Evolutionary conservation across 2,797 vertebrate species (phyloP), one percentile per base, ranked within the genome.

Genomic region (Taenioides sp.): DNA sequence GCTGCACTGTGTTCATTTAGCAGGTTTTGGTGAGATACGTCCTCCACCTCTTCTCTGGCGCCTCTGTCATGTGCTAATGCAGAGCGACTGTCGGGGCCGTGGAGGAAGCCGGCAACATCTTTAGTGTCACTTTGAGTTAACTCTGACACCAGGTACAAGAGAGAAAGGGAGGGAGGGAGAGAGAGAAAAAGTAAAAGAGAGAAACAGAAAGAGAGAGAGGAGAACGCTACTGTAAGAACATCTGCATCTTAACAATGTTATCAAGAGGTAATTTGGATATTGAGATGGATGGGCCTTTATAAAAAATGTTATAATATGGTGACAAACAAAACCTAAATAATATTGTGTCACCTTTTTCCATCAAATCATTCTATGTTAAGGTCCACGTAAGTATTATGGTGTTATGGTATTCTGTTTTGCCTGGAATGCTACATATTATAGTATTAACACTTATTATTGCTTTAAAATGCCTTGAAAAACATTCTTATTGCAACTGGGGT

Each of bases 61-160:
- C 86, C 85, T 75, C 85, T 63, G 83, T 87, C 88, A 86, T 81
- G 74, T 64, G 86, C 86, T 92, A 91, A 94, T 91, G 84, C 79
- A 80, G 87, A 84, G 85, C 63, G 87, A 92, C 87, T 91, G 86
- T 75, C 75, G 59, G 78, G 81, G 85, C 89, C 73, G 54, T 82
- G 82, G 75, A 83, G 88, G 86, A 91, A 91, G 91, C 91, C 90
- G 89, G 78, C 79, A 91, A 84, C 89, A 88, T 90, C 87, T 90
- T 90, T 87, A 85, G 86, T 90, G 92, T 92, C 92, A 80, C 80
- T 90, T 92, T 82, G 88, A 79, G 72, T 93, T 90, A 91, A 73
- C 80, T 72, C 40, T 81, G 76, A 71, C 73, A 76, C 71, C 88
- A 88, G 89, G 83, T 89, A 78, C 31, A 3, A 61, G 18, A 31